Evolutionary conservation across 2,113 vertebrate genomes (phyloP).

Genomic region (Mesembrinibis cayennensis): DNA sequence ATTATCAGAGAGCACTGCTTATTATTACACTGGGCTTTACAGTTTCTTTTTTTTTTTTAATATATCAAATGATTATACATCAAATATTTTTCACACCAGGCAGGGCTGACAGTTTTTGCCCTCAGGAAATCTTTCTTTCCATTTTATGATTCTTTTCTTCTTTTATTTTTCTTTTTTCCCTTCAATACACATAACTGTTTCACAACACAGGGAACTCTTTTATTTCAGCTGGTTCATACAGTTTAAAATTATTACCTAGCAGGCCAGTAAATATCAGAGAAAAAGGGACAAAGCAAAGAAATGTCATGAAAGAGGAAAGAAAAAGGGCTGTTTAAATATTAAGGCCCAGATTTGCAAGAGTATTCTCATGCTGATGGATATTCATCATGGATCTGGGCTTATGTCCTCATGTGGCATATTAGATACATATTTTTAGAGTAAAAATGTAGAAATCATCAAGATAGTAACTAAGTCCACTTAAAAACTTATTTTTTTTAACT

Average conservation of each 20-base stretch:
- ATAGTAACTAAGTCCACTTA: neutral
- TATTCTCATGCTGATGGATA: neutral
- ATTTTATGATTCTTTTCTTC: neutral
- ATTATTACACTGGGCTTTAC: neutral
- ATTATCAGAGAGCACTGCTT: neutral
- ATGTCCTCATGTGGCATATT: rapidly evolving
- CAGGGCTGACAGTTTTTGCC: neutral
- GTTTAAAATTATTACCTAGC: neutral
- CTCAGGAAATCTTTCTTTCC: neutral
- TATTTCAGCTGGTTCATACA: neutral
- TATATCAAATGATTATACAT: neutral
- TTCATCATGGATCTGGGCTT: neutral
- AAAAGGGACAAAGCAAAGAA: neutral
- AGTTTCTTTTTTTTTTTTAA: neutral
- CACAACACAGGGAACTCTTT: neutral
- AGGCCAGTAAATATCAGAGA: neutral
- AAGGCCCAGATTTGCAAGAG: neutral
- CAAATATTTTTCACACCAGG: neutral
- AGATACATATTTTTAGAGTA: neutral
- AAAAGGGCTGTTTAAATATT: neutral
- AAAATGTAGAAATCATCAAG: neutral
- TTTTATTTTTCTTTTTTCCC: too few relatives aligned
- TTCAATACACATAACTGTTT: neutral
- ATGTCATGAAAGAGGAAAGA: neutral
- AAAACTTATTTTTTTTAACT: rapidly evolving